Evolutionary conservation across 1,140 invertebrate species (phyloP).

Genomic region (Formica exsecta): DNA sequence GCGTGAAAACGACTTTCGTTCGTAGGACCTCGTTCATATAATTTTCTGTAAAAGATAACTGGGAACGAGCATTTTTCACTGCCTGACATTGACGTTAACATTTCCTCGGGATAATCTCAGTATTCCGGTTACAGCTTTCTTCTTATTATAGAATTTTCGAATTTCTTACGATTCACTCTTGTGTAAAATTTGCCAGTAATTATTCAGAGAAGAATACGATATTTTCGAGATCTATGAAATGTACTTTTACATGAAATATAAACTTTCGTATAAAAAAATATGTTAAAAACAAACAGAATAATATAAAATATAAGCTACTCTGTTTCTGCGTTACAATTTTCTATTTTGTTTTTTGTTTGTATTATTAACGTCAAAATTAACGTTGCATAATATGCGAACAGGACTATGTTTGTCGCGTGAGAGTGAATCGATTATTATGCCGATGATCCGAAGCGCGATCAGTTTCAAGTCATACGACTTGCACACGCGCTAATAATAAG

Average conservation of each 20-base stretch:
- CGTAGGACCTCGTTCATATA: slow-evolving; percentile 15
- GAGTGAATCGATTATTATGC: slow-evolving; percentile 36
- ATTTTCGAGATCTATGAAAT: not conserved
- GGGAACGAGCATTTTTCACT: slow-evolving; percentile 33
- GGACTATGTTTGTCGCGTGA: slow-evolving; percentile 38
- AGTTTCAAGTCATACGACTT: slow-evolving; percentile 32
- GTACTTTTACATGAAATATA: not conserved
- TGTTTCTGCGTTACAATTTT: too few species aligned
- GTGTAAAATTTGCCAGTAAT: slow-evolving; percentile 7
- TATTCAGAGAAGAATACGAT: not conserved
- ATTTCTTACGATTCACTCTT: not conserved
- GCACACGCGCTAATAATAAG: slow-evolving; percentile 61
- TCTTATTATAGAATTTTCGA: not conserved
- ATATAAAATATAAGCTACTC: not conserved
- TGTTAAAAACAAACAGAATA: too few species aligned
- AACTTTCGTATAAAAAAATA: not conserved
- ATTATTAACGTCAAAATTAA: slow-evolving; percentile 1
- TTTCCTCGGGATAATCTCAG: slow-evolving; percentile 34
- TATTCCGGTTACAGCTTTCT: slow-evolving; percentile 41
- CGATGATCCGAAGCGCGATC: not conserved
- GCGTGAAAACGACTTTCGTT: slow-evolving; percentile 36
- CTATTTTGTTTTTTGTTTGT: not conserved
- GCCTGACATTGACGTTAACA: not conserved
- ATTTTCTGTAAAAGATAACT: slow-evolving; percentile 39
- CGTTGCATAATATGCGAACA: slow-evolving; percentile 32